Evolutionary conservation across 2,888 invertebrate species (phyloP).

Genomic region (Caenorhabditis panamensis): DNA sequence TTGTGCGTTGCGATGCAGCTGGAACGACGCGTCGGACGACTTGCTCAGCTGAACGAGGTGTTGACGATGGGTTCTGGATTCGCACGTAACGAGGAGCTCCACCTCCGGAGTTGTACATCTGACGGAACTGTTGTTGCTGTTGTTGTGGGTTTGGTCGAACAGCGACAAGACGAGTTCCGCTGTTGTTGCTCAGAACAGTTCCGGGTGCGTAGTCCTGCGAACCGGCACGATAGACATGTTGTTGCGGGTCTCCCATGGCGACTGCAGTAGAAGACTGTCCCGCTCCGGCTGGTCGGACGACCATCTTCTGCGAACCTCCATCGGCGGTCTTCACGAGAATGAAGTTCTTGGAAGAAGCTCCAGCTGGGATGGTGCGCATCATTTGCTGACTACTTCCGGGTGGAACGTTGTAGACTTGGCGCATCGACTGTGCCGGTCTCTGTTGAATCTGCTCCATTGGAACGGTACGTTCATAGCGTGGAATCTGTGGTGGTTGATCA

Average conservation of each 20-base stretch:
- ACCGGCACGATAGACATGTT: not conserved
- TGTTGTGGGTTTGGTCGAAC: slow-evolving; percentile 4
- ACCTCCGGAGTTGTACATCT: slow-evolving; percentile 3
- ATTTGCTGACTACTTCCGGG: slow-evolving; percentile 34
- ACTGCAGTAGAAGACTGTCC: not conserved
- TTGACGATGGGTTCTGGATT: not conserved
- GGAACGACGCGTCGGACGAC: slow-evolving; percentile 21
- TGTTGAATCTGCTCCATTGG: slow-evolving; percentile 1
- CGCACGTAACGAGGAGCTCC: slow-evolving; percentile 7
- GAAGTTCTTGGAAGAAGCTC: slow-evolving; percentile 9
- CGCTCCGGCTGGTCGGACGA: slow-evolving; percentile 2
- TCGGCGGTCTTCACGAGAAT: slow-evolving; percentile 20
- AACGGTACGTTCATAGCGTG: slow-evolving; percentile 43
- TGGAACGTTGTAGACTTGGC: slow-evolving; percentile 24
- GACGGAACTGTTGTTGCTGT: not conserved
- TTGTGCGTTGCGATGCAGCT: slow-evolving; percentile 14
- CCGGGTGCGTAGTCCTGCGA: slow-evolving; percentile 5
- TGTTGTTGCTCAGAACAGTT: not conserved
- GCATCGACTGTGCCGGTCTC: slow-evolving; percentile 1
- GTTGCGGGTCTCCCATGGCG: not conserved
- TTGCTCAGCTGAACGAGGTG: not conserved
- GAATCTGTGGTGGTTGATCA: slow-evolving; percentile 61
- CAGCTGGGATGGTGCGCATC: slow-evolving; percentile 17
- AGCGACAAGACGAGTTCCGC: slow-evolving; percentile 5
- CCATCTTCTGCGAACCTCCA: slow-evolving; percentile 14